A percentile compares a stretch with the other conserved stretches of the same genome.
phyloP scores from a whole-genome alignment of 2,888 invertebrate species.

The Autographa gamma region DNA sequence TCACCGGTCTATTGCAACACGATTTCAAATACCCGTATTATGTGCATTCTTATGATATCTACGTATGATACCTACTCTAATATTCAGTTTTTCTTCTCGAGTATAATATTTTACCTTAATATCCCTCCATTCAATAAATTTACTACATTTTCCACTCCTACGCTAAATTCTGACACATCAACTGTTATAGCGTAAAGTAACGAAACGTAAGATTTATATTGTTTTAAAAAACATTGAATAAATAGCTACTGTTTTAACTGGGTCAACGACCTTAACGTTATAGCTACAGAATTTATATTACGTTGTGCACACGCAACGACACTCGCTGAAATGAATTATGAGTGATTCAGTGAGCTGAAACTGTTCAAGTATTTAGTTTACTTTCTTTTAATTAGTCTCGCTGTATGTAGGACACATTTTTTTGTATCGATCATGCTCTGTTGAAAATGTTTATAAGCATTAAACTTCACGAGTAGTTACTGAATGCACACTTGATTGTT shows the following conservation, averaged over 20 bases:
- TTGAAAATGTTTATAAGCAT: slow-evolving; percentile 10
- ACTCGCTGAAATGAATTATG: slow-evolving; percentile 29
- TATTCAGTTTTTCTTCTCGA: background rate
- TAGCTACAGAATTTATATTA: slow-evolving; percentile 41
- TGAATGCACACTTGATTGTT: background rate
- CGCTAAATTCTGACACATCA: slow-evolving; percentile 29
- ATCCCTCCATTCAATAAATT: slow-evolving; percentile 9
- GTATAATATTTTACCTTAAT: slow-evolving; percentile 30
- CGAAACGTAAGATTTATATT: slow-evolving; percentile 52
- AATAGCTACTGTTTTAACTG: slow-evolving; percentile 42
- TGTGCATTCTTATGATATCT: background rate
- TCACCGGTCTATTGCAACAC: background rate
- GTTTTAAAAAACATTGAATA: slow-evolving; percentile 48
- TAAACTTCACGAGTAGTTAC: background rate
- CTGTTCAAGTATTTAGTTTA: slow-evolving; percentile 32
- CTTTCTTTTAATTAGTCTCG: slow-evolving; percentile 35
- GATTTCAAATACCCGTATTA: background rate
- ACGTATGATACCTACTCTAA: background rate
- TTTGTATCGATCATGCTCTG: slow-evolving; percentile 25
- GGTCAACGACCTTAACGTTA: slow-evolving; percentile 55
- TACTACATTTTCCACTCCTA: slow-evolving; percentile 29
- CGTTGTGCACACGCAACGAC: slow-evolving; percentile 46
- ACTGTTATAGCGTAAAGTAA: slow-evolving; percentile 53
- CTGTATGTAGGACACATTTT: slow-evolving; percentile 21
- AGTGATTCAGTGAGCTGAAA: slow-evolving; percentile 36